Evolutionary conservation across 2,797 vertebrate species (phyloP).

Genomic region (Acanthis flammea): DNA sequence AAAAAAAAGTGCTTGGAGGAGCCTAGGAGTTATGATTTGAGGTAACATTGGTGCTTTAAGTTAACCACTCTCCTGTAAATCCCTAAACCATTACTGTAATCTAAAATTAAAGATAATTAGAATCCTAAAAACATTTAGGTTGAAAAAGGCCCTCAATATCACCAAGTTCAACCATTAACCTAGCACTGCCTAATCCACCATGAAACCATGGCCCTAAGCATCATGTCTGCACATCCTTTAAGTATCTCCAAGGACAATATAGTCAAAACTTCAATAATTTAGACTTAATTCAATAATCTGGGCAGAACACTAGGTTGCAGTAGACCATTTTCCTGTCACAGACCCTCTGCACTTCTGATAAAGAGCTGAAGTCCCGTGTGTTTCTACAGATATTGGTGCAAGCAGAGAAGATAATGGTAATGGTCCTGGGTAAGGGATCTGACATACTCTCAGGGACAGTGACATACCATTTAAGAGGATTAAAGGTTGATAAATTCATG

Average conservation of each 20-base stretch:
- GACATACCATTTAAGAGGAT: not conserved
- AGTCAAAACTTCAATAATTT: not conserved
- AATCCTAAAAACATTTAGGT: not conserved
- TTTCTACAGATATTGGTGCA: not conserved
- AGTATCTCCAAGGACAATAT: not conserved
- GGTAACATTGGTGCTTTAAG: not conserved
- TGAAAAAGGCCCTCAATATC: not conserved
- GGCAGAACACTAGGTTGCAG: not conserved
- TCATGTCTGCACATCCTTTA: not conserved
- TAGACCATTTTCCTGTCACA: not conserved
- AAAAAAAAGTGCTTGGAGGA: not conserved
- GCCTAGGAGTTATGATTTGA: not conserved
- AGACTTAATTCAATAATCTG: not conserved
- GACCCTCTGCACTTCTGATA: not conserved
- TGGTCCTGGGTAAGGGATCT: not conserved
- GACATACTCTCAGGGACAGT: not conserved
- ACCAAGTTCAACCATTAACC: not conserved
- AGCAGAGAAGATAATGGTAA: not conserved
- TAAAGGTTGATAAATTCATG: not conserved
- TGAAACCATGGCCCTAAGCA: not conserved
- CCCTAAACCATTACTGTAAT: not conserved
- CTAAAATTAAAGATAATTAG: not conserved
- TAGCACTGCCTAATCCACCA: not conserved
- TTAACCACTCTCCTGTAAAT: rapidly evolving
- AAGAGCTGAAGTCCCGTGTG: not conserved